A percentile compares a stretch with the other conserved stretches of the same genome.
phyloP scores from a whole-genome alignment of 2,888 invertebrate species.

The Eretmocerus hayati region DNA sequence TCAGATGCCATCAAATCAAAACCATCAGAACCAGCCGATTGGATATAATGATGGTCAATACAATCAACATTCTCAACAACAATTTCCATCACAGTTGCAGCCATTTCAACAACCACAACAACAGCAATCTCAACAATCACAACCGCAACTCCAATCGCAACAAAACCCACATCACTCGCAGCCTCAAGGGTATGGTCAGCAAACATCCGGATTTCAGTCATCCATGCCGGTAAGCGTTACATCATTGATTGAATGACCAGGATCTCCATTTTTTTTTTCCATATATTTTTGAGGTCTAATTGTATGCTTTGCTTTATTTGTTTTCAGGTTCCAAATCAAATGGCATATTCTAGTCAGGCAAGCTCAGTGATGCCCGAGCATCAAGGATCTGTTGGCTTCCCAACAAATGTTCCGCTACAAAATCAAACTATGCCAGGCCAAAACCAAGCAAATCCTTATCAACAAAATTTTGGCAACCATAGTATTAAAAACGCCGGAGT shows the following conservation, averaged over 20 bases:
- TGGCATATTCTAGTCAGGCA: conserved; percentile 27
- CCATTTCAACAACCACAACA: neutral
- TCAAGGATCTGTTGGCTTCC: conserved; percentile 24
- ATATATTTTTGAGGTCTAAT: neutral
- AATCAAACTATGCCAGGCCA: conserved; percentile 9
- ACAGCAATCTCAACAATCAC: conserved; percentile 20
- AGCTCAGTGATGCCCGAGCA: conserved; percentile 15
- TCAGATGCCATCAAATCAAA: conserved; percentile 3
- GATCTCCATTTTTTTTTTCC: neutral
- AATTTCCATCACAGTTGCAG: neutral
- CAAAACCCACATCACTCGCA: neutral
- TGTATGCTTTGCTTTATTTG: no score
- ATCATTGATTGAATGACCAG: neutral
- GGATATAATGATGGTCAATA: conserved; percentile 13
- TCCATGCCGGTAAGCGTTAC: conserved; percentile 13
- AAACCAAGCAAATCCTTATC: conserved; percentile 21
- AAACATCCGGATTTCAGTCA: conserved; percentile 1
- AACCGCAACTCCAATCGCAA: conserved; percentile 6
- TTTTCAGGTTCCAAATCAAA: conserved; percentile 3
- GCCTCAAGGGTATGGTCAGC: conserved; percentile 12
- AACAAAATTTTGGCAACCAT: conserved; percentile 26
- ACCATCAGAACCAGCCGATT: conserved; percentile 10
- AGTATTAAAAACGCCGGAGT: no score
- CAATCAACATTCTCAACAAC: conserved; percentile 7
- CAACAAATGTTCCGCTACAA: conserved; percentile 9